Evolutionary conservation across 35 echinoderm and acorn worm genomes (phyloP), one percentile per base, ranked within the genome.

Genomic region (Ophiothrix spiculata): DNA sequence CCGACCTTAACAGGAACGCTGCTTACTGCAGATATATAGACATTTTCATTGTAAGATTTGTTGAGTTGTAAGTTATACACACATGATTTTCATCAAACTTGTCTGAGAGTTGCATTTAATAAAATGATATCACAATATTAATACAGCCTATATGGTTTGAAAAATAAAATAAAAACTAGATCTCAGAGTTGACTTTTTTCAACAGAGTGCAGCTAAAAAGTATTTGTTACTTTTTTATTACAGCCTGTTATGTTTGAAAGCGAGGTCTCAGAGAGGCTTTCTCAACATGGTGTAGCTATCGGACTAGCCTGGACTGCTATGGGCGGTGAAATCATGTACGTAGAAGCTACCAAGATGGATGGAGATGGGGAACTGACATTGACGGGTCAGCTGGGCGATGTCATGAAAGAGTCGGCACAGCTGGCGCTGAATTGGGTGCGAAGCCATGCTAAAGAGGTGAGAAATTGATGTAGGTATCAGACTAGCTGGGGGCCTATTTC

Each of bases 301-400:
- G 96, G 96, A 4, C 46, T 99, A 38, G 96, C 96, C 0, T 99
- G 96, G 96, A 99, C 96, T 31, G 77, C 96, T 6, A 79, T 99
- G 84, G 96, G 96, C 35, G 96, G 96, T 28, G 92, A 91, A 35
- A 99, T 99, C 77, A 91, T 99, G 92, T 99, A 94, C 81, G 96
- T 99, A 4, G 96, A 99, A 40, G 92, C 96, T 12, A 91, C 96
- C 35, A 94, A 90, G 79, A 99, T 99, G 96, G 96, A 92, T 33
- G 96, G 96, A 23, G 96, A 99, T 77, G 86, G 96, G 12, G 82
- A 91, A 16, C 63, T 99, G 64, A 99, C 96, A 13, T 38, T 99
- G 75, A 99, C 96, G 40, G 96, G 96, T 40, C 96, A 99, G 83
- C 79, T 99, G 10, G 96, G 96, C 33, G 96, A 99, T 81, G 96